Conservation (phyloP, 2,888 invertebrate genomes). For the Alloplasta piceator region DNA sequence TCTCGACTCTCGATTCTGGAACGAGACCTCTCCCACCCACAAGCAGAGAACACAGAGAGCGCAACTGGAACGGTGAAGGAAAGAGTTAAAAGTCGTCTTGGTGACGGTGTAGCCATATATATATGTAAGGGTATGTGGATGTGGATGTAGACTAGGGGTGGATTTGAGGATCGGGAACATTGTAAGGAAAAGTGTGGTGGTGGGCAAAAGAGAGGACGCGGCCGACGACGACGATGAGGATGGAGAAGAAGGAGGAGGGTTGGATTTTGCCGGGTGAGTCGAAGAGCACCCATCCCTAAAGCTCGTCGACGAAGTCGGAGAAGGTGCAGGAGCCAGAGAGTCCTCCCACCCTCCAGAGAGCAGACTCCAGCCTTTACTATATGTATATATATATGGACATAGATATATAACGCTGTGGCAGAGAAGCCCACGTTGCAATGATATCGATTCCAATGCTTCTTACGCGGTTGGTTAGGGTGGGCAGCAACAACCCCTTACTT, state of each 20-base stretch:
- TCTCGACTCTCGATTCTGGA: slow-evolving; percentile 46
- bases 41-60: slow-evolving; percentile 68
- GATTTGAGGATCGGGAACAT: slow-evolving; percentile 64
- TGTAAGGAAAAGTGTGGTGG: slow-evolving; percentile 59
- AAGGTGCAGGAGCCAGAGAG: slow-evolving; percentile 75
- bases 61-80: slow-evolving; percentile 75
- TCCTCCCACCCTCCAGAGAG: slow-evolving; percentile 44
- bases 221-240: slow-evolving; percentile 34
- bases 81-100: slow-evolving; percentile 80
- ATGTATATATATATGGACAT: slow-evolving; percentile 21
- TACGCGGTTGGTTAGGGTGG: slow-evolving; percentile 81
- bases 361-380: slow-evolving; percentile 38
- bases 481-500: slow-evolving; percentile 80
- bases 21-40: slow-evolving; percentile 10
- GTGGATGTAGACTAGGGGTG: slow-evolving; percentile 31
- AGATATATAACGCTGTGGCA: slow-evolving; percentile 36
- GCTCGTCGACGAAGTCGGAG: slow-evolving; percentile 66
- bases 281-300: slow-evolving; percentile 64
- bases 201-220: slow-evolving; percentile 63
- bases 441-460: slow-evolving; percentile 83
- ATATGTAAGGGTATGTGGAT: slow-evolving; percentile 1
- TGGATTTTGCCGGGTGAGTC: slow-evolving; percentile 64
- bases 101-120: slow-evolving; percentile 69
- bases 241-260: slow-evolving; percentile 46
- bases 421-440: slow-evolving; percentile 81